Percentiles rank a stretch among this genome's conserved stretches.
phyloP scores from a whole-genome alignment of 2,113 vertebrate genomes.

The Channa argus region DNA sequence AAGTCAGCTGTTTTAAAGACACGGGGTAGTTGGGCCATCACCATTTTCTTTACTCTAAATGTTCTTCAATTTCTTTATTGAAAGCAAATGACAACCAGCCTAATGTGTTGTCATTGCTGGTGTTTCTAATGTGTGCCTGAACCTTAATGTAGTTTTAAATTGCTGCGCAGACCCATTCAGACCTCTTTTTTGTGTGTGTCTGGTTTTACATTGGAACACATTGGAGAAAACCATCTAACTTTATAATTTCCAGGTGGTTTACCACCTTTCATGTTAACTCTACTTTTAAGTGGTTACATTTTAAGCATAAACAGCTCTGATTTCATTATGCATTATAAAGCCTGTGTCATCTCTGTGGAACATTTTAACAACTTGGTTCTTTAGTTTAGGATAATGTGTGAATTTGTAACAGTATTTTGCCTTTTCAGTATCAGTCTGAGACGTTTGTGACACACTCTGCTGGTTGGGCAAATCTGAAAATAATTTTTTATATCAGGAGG shows the following conservation, averaged over 20 bases:
- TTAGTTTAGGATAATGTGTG: neutral
- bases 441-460: neutral
- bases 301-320: neutral
- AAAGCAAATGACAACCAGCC: slow-evolving; percentile 35
- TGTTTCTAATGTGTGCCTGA: neutral
- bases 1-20: neutral
- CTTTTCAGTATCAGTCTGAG: neutral
- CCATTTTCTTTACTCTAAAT: slow-evolving; percentile 10
- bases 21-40: neutral
- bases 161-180: neutral
- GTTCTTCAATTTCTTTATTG: neutral
- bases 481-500: neutral
- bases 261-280: slow-evolving; percentile 22
- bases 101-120: no score
- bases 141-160: neutral
- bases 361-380: no score
- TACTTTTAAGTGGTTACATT: neutral
- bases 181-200: neutral
- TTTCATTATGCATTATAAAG: slow-evolving; percentile 14
- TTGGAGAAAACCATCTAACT: neutral
- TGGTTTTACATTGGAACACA: neutral
- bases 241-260: slow-evolving; percentile 32
- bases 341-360: neutral
- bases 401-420: neutral
- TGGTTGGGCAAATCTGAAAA: neutral